Evolutionary conservation across 2,888 invertebrate genomes (phyloP).

Genomic region (Adineta ricciae): DNA sequence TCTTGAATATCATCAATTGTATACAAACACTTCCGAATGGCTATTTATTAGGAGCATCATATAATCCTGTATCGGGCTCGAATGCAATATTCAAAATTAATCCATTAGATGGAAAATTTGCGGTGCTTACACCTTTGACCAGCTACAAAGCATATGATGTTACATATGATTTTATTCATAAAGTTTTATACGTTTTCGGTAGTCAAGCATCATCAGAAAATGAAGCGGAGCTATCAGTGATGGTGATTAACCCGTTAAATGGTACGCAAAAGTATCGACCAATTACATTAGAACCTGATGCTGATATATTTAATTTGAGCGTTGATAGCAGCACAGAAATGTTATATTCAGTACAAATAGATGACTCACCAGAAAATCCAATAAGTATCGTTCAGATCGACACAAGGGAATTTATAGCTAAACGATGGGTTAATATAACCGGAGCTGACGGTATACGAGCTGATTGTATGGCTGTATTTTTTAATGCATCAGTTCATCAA

Average conservation of each 20-base stretch:
- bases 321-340: background rate
- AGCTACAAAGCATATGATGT: background rate
- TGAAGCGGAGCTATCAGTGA: background rate
- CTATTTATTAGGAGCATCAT: conserved; percentile 2
- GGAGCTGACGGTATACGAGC: background rate
- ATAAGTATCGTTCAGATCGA: conserved; percentile 1
- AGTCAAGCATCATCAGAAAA: background rate
- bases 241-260: background rate
- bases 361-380: background rate
- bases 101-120: background rate
- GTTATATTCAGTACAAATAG: background rate
- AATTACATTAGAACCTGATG: background rate
- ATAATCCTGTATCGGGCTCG: background rate
- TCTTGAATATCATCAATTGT: background rate
- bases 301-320: background rate
- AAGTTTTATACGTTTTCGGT: background rate
- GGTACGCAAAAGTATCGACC: background rate
- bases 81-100: background rate
- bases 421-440: background rate
- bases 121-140: background rate
- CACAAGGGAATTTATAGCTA: background rate
- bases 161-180: background rate
- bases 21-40: background rate
- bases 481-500: background rate
- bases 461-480: background rate